Evolutionary conservation across 2,888 invertebrate genomes (phyloP).

Genomic region (Lucinisca nassula): DNA sequence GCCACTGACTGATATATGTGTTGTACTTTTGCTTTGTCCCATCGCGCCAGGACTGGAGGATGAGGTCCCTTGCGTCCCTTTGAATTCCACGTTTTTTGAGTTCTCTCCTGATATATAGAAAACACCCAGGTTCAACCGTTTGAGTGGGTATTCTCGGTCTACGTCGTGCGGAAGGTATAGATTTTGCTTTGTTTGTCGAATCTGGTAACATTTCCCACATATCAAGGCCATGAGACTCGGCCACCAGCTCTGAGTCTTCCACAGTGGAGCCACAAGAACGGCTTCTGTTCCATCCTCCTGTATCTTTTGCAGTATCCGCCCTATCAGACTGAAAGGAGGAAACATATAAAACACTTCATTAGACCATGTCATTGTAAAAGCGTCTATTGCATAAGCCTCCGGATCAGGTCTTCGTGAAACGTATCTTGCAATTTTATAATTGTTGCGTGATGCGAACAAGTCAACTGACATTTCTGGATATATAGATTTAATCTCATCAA

Average conservation of each 20-base stretch:
- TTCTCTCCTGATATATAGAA: conserved; percentile 12
- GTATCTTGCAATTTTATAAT: conserved; percentile 31
- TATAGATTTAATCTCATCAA: background rate
- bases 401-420: conserved; percentile 53
- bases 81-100: background rate
- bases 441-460: conserved; percentile 51
- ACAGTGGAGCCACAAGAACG: no score
- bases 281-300: no score
- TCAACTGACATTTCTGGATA: conserved; percentile 21
- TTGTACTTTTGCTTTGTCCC: conserved; percentile 6
- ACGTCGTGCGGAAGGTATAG: conserved; percentile 7
- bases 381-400: conserved; percentile 36
- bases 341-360: conserved; percentile 1
- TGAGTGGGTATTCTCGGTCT: background rate
- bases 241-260: no score
- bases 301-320: no score
- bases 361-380: conserved; percentile 24
- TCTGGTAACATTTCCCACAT: no score
- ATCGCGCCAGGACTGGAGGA: background rate
- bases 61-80: conserved; percentile 2
- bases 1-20: background rate
- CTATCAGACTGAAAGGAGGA: no score
- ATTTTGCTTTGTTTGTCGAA: no score
- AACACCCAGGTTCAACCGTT: conserved; percentile 10
- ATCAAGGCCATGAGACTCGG: no score